Conservation (phyloP, 2,888 invertebrate genomes). For the Agriotes lineatus region DNA sequence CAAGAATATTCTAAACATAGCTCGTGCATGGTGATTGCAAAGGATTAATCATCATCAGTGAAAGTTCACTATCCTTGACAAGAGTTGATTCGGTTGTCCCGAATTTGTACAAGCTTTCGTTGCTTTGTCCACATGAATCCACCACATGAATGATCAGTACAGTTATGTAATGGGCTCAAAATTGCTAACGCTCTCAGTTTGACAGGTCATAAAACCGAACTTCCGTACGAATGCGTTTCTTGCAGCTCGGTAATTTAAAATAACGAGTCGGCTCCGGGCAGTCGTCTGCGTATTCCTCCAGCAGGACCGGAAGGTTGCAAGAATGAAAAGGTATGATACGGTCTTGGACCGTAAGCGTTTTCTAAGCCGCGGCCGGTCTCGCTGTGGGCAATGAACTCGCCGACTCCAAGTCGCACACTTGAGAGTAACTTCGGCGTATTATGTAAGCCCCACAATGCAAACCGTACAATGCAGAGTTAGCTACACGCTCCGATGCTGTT, state of each 20-base stretch:
- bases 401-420: conserved; percentile 16
- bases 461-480: background rate
- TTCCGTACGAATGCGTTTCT: conserved; percentile 23
- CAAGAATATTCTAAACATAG: too few relatives aligned
- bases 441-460: conserved; percentile 9
- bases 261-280: conserved; percentile 15
- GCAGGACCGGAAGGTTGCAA: conserved; percentile 33
- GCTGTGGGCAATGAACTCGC: conserved; percentile 36
- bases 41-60: too few relatives aligned
- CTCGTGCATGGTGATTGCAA: too few relatives aligned
- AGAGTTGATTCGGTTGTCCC: too few relatives aligned
- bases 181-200: conserved; percentile 12
- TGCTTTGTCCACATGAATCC: background rate
- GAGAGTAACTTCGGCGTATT: conserved; percentile 20
- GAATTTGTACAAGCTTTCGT: too few relatives aligned
- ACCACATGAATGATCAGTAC: background rate
- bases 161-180: conserved; percentile 1
- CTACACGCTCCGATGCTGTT: conserved; percentile 20
- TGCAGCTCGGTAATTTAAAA: conserved; percentile 7
- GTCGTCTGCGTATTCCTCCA: conserved; percentile 10
- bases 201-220: conserved; percentile 16
- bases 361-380: conserved; percentile 16
- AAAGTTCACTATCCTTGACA: too few relatives aligned
- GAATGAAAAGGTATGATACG: conserved; percentile 24
- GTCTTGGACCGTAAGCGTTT: conserved; percentile 35